Evolutionary conservation across 2,797 vertebrate species (phyloP).

Genomic region (Malacoraja senta): DNA sequence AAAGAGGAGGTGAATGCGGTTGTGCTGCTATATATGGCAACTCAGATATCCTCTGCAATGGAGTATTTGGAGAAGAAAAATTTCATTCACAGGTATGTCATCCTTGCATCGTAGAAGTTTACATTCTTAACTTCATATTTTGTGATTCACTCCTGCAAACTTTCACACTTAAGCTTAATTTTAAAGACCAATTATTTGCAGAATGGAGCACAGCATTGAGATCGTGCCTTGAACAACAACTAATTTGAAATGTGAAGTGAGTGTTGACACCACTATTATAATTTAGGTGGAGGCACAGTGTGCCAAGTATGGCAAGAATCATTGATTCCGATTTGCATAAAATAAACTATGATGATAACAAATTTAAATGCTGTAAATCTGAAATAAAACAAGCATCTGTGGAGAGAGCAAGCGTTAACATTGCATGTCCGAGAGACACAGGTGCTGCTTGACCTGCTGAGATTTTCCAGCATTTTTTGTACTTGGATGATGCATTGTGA

Average conservation of each 20-base stretch:
- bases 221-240: not conserved
- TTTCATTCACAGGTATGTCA: constrained; percentile 86
- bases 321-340: too few relatives aligned
- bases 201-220: not conserved
- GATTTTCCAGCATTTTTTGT: too few relatives aligned
- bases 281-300: too few relatives aligned
- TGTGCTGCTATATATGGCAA: constrained; percentile 97
- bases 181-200: not conserved
- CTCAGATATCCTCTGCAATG: constrained; percentile 98
- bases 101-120: fast-evolving
- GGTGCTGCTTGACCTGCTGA: too few relatives aligned
- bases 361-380: too few relatives aligned
- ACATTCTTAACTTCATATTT: not conserved
- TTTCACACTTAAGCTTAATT: not conserved
- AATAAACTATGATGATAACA: too few relatives aligned
- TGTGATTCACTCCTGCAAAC: not conserved
- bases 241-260: not conserved
- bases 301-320: too few relatives aligned
- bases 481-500: too few relatives aligned
- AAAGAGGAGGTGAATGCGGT: constrained; percentile 91
- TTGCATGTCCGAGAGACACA: too few relatives aligned
- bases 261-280: not conserved
- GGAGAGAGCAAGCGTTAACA: too few relatives aligned
- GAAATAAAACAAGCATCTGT: too few relatives aligned
- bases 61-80: constrained; percentile 98